Percentiles rank a stretch among this genome's conserved stretches.
These are phyloP conservation scores for Pardalotus punctatus DNA, from an alignment of 2,113 vertebrate species.

Conservation along the genomic window DNA sequence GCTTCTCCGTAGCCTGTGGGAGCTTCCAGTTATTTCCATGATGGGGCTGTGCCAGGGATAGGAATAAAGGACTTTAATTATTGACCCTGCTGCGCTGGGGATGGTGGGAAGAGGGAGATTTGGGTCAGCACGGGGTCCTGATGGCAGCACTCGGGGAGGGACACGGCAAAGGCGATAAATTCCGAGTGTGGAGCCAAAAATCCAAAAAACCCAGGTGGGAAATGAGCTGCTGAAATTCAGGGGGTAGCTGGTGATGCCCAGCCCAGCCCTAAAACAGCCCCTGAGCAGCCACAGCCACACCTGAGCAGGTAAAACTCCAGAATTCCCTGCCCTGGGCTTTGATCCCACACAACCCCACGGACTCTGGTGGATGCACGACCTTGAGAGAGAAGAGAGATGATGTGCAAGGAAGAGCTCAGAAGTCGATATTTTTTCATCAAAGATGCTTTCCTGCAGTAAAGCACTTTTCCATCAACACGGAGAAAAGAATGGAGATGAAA, in stretches of 20 bases:
- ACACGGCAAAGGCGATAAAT: neutral
- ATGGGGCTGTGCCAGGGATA: neutral
- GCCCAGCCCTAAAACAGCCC: neutral
- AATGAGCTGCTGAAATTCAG: neutral
- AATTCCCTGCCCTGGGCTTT: neutral
- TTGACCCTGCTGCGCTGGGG: neutral
- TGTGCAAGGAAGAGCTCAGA: neutral
- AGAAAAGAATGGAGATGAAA: neutral
- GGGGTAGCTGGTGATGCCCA: neutral
- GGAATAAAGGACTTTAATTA: constrained; percentile 44
- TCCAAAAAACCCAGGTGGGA: neutral
- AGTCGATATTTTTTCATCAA: neutral
- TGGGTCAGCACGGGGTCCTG: neutral
- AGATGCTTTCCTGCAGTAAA: neutral
- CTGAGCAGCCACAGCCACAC: neutral
- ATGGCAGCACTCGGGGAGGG: neutral
- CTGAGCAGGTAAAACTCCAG: neutral
- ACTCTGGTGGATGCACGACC: neutral
- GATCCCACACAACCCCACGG: neutral
- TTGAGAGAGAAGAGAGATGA: neutral
- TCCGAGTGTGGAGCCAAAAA: neutral
- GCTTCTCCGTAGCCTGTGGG: neutral
- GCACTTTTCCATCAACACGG: neutral
- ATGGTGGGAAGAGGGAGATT: neutral
- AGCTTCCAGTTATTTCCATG: neutral